Percentiles rank a stretch among this genome's conserved stretches.
These are phyloP conservation scores for Amiota mariae DNA, from an alignment of 2,888 invertebrate species.

Conservation along the genomic window DNA sequence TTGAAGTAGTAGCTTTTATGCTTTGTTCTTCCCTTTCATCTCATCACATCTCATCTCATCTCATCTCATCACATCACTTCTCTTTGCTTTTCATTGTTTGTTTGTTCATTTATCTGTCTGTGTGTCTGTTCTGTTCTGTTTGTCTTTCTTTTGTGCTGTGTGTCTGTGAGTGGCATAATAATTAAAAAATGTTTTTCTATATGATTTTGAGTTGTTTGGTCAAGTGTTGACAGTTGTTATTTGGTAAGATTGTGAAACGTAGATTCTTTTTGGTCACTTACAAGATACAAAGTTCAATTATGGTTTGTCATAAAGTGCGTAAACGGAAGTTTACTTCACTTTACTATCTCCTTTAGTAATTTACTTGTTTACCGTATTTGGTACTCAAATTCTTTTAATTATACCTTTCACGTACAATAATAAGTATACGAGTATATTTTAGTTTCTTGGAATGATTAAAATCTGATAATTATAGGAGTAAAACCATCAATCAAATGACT, in stretches of 20 bases:
- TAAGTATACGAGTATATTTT: too few relatives aligned
- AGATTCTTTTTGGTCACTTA: not conserved
- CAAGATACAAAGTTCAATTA: conserved; percentile 43
- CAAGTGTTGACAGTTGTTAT: conserved; percentile 25
- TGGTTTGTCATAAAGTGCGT: conserved; percentile 30
- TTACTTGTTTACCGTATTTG: too few relatives aligned
- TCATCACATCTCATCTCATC: not conserved
- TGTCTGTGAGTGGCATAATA: conserved; percentile 58
- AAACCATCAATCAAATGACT: too few relatives aligned
- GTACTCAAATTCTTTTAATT: too few relatives aligned
- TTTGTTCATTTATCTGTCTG: not conserved
- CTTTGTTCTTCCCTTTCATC: not conserved
- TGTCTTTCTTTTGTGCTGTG: conserved; percentile 5
- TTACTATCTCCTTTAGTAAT: too few relatives aligned
- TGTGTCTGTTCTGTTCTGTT: not conserved
- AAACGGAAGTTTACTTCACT: conserved; percentile 43
- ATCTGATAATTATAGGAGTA: too few relatives aligned
- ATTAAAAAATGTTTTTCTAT: conserved; percentile 48
- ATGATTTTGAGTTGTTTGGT: conserved; percentile 42
- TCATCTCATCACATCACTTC: not conserved
- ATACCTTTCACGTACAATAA: too few relatives aligned
- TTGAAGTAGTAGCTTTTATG: not conserved
- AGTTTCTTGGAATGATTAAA: too few relatives aligned
- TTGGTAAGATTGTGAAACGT: too few relatives aligned
- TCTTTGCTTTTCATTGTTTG: not conserved